Percentiles rank a stretch among this genome's conserved stretches.
Evolutionary conservation across 2,888 invertebrate species (phyloP).

Genomic region (Kuschelorhynchus macadamiae): DNA sequence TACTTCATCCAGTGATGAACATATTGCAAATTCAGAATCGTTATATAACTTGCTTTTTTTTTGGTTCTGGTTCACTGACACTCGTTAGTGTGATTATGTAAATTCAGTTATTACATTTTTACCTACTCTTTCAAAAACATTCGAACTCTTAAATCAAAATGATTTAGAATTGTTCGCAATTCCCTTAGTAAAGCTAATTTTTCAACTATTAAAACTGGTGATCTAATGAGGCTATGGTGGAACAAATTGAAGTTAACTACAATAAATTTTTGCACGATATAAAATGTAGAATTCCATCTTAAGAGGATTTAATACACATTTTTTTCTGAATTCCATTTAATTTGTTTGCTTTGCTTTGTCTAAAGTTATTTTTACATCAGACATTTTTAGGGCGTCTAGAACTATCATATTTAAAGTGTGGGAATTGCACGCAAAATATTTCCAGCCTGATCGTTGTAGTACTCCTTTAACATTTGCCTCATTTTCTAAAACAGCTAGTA

Average conservation of each 20-base stretch:
- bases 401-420: slow-evolving; percentile 36
- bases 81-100: no score
- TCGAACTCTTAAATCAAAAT: slow-evolving; percentile 36
- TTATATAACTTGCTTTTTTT: background rate
- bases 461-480: slow-evolving; percentile 57
- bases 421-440: slow-evolving; percentile 42
- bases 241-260: slow-evolving; percentile 33
- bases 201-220: slow-evolving; percentile 11
- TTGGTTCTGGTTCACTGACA: no score
- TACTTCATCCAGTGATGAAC: slow-evolving; percentile 15
- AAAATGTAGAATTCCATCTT: slow-evolving; percentile 52
- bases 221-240: slow-evolving; percentile 22
- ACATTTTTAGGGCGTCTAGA: background rate
- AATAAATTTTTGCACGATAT: slow-evolving; percentile 38
- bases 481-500: slow-evolving; percentile 55
- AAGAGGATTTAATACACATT: slow-evolving; percentile 32
- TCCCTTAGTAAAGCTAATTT: slow-evolving; percentile 47
- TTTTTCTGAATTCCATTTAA: slow-evolving; percentile 59
- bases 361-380: slow-evolving; percentile 2
- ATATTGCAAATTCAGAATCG: slow-evolving; percentile 7
- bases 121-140: no score
- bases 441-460: slow-evolving; percentile 48
- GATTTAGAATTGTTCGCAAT: slow-evolving; percentile 48
- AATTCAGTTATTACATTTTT: no score
- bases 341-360: slow-evolving; percentile 52